These are phyloP conservation scores for Leucopternis melanops DNA, from an alignment of 2,113 vertebrate genomes.

Conservation along the genomic window DNA sequence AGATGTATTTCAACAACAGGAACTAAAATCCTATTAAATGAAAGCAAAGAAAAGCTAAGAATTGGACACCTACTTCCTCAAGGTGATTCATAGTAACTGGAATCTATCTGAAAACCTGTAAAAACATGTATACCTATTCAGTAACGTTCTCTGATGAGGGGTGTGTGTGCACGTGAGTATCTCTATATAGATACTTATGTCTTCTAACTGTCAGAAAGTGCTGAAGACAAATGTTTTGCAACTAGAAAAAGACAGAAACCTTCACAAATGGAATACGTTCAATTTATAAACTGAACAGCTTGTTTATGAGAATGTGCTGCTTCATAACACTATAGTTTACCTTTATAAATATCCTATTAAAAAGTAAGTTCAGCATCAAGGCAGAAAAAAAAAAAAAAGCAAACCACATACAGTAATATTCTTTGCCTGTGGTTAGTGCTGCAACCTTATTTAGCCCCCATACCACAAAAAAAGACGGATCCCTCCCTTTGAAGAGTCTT, in stretches of 20 bases:
- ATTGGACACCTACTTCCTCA: neutral
- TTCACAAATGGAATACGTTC: neutral
- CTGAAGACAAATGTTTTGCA: neutral
- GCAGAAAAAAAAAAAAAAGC: neutral
- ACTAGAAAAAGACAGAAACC: neutral
- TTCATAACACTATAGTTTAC: neutral
- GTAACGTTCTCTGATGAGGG: neutral
- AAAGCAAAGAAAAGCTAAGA: neutral
- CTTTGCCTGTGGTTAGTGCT: neutral
- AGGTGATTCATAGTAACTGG: neutral
- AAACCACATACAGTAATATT: neutral
- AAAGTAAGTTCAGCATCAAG: neutral
- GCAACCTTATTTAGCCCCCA: neutral
- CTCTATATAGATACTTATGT: neutral
- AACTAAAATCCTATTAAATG: neutral
- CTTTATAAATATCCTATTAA: neutral
- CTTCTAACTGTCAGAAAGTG: neutral
- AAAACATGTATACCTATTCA: neutral
- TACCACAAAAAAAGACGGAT: neutral
- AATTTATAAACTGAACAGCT: neutral
- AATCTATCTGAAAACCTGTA: neutral
- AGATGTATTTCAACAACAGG: neutral
- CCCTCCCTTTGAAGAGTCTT: neutral
- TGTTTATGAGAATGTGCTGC: neutral
- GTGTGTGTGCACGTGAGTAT: fast-evolving